These are phyloP conservation scores for Sylvilagus bachmani DNA, from an alignment of 2,113 vertebrate species.

Conservation along the genomic window DNA sequence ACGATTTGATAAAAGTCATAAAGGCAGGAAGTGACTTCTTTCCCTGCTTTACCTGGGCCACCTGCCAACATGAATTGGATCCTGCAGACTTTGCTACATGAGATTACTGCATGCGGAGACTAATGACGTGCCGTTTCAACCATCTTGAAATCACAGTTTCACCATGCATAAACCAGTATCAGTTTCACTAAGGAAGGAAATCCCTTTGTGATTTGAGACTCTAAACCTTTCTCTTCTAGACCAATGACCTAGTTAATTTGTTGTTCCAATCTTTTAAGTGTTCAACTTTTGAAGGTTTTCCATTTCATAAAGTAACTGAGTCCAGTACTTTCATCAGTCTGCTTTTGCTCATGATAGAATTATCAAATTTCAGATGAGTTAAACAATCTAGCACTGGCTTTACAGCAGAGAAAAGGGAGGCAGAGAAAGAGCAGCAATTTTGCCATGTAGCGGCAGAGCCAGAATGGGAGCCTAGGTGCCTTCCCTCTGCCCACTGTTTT, in stretches of 20 bases:
- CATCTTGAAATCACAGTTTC: background rate
- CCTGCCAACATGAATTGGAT: background rate
- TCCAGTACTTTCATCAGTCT: background rate
- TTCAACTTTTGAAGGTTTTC: slow-evolving; percentile 55
- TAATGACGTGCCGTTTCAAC: background rate
- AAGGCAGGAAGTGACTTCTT: background rate
- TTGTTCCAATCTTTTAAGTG: slow-evolving; percentile 27
- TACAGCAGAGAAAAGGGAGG: background rate
- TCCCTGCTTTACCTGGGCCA: background rate
- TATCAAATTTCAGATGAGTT: slow-evolving; percentile 1
- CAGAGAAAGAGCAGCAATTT: background rate
- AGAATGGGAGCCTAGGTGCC: background rate
- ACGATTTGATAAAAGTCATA: background rate
- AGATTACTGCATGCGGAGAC: background rate
- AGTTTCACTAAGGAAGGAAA: background rate
- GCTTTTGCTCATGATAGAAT: slow-evolving; percentile 19
- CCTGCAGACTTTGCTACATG: background rate
- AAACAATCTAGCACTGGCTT: background rate
- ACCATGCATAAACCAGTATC: background rate
- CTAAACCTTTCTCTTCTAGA: slow-evolving; percentile 1
- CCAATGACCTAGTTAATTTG: background rate
- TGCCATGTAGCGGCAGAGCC: background rate
- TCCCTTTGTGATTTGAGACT: background rate
- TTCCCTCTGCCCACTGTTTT: background rate
- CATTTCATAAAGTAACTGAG: slow-evolving; percentile 42